Percentiles rank a stretch among this genome's conserved stretches.
phyloP scores from a whole-genome alignment of 2,888 invertebrate genomes.

The Ectropis crepuscularia region DNA sequence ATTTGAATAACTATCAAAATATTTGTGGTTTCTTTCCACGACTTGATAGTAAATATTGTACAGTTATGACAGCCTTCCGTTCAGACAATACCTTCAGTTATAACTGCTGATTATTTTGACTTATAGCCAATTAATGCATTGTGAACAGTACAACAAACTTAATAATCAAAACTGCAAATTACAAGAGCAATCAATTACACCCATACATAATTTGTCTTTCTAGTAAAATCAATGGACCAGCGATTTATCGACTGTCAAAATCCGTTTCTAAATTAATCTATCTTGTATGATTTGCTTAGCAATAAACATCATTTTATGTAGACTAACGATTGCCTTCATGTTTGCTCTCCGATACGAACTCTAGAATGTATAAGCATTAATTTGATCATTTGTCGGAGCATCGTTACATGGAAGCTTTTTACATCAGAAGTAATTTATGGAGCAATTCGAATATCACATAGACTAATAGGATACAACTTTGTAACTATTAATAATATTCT shows the following conservation, averaged over 20 bases:
- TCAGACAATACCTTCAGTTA: too few species aligned
- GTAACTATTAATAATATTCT: too few species aligned
- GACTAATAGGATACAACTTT: neutral
- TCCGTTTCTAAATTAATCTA: slow-evolving; percentile 32
- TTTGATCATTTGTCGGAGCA: neutral
- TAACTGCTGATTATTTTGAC: neutral
- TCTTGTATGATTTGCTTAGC: slow-evolving; percentile 24
- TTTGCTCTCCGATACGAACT: slow-evolving; percentile 2
- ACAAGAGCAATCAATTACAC: slow-evolving; percentile 26
- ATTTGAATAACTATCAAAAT: slow-evolving; percentile 27
- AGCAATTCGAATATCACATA: neutral
- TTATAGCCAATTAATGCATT: slow-evolving; percentile 1
- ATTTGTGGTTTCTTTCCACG: slow-evolving; percentile 21
- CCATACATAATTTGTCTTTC: slow-evolving; percentile 34
- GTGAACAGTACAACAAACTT: slow-evolving; percentile 16
- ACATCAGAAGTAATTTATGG: neutral
- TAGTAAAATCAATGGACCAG: slow-evolving; percentile 31
- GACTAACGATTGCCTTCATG: slow-evolving; percentile 13
- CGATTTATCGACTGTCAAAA: slow-evolving; percentile 31
- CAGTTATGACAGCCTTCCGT: too few species aligned
- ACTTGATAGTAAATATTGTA: neutral
- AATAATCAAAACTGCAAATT: slow-evolving; percentile 26
- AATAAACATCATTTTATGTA: slow-evolving; percentile 17
- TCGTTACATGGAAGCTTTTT: neutral
- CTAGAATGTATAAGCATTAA: slow-evolving; percentile 2